Evolutionary conservation across 1,140 invertebrate genomes (phyloP).

Genomic region (Apis florea): DNA sequence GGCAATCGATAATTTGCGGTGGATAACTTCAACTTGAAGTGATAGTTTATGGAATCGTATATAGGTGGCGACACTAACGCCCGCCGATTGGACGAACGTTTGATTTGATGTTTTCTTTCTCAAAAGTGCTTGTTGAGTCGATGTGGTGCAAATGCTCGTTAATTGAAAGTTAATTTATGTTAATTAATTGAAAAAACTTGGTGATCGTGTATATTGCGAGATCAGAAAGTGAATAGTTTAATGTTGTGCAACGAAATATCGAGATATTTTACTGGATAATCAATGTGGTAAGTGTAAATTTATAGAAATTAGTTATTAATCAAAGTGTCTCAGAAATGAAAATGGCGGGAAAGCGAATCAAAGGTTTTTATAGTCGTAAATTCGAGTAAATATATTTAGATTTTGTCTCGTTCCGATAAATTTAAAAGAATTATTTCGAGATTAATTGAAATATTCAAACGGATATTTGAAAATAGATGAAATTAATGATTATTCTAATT

Average conservation of each 20-base stretch:
- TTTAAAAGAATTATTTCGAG: not conserved
- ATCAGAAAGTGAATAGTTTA: not conserved
- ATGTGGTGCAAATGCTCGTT: not conserved
- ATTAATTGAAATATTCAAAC: not conserved
- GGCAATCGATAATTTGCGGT: slow-evolving; percentile 6
- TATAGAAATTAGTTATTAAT: not conserved
- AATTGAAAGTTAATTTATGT: slow-evolving; percentile 5
- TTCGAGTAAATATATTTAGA: too few species aligned
- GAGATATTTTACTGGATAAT: not conserved
- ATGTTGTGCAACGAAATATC: too few species aligned
- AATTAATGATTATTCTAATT: not conserved
- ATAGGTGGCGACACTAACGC: slow-evolving; percentile 30
- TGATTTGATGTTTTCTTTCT: slow-evolving; percentile 28
- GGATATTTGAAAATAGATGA: not conserved
- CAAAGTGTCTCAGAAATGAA: not conserved
- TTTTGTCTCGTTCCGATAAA: too few species aligned
- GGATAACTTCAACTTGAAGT: slow-evolving; percentile 11
- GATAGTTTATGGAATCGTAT: not conserved
- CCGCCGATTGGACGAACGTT: slow-evolving; percentile 9
- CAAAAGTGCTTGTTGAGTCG: slow-evolving; percentile 10
- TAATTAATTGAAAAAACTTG: not conserved
- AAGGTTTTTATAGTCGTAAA: not conserved
- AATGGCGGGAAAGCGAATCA: not conserved
- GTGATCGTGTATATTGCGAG: too few species aligned
- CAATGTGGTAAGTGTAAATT: not conserved